A percentile compares a stretch with the other conserved stretches of the same genome.
phyloP scores from a whole-genome alignment of 2,888 invertebrate species.

The Drosophila incognita region DNA sequence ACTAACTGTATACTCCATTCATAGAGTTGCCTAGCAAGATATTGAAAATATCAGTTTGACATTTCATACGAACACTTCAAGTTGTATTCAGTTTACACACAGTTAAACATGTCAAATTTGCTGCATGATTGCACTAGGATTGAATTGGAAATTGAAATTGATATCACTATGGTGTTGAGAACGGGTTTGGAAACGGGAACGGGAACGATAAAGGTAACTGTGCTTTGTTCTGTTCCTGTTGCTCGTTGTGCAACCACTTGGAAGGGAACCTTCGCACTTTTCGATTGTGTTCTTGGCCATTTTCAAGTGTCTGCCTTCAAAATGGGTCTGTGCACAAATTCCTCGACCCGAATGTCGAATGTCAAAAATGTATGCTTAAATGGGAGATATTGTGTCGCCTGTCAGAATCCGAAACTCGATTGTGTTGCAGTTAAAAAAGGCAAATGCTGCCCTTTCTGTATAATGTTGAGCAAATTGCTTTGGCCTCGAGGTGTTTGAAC shows the following conservation, averaged over 20 bases:
- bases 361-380: not conserved
- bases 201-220: not conserved
- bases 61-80: not conserved
- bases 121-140: slow-evolving; percentile 49
- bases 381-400: not conserved
- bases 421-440: slow-evolving; percentile 16
- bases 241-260: slow-evolving; percentile 46
- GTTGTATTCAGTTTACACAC: slow-evolving; percentile 14
- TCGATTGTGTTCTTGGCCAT: slow-evolving; percentile 31
- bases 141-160: slow-evolving; percentile 18
- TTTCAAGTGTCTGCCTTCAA: slow-evolving; percentile 35
- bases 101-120: slow-evolving; percentile 59
- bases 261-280: slow-evolving; percentile 41
- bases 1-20: not conserved
- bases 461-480: slow-evolving; percentile 20
- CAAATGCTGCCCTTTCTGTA: slow-evolving; percentile 12
- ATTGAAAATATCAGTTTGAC: not conserved
- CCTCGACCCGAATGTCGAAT: not conserved
- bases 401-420: slow-evolving; percentile 4
- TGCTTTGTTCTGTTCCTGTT: slow-evolving; percentile 1
- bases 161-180: slow-evolving; percentile 17
- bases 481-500: slow-evolving; percentile 53
- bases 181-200: slow-evolving; percentile 7
- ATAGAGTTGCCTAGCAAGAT: not conserved
- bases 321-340: slow-evolving; percentile 19